Percentiles rank a stretch among this genome's conserved stretches.
These are phyloP conservation scores for Pandemis heparana DNA, from an alignment of 2,888 invertebrate species.

Conservation along the genomic window DNA sequence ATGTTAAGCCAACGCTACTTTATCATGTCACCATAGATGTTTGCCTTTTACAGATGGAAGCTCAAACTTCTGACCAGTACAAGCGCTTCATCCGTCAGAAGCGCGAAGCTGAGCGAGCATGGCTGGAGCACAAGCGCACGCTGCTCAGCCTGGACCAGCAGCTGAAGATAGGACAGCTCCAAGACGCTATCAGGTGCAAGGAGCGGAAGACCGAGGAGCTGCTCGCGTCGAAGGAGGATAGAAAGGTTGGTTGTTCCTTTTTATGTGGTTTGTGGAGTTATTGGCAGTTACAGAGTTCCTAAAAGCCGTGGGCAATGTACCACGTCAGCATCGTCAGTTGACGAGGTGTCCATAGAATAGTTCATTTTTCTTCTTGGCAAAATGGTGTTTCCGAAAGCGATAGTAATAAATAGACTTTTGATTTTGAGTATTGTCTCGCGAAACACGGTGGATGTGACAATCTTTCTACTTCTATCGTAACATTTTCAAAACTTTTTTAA, in stretches of 20 bases:
- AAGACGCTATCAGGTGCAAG: constrained; percentile 66
- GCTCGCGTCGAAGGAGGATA: constrained; percentile 64
- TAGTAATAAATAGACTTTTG: no score
- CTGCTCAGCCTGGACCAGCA: constrained; percentile 61
- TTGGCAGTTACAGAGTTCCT: no score
- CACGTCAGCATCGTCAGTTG: no score
- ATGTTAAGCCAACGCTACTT: no score
- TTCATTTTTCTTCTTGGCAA: no score
- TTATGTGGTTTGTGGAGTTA: no score
- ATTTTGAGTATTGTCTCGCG: no score
- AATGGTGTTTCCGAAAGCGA: no score
- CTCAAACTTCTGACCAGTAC: constrained; percentile 73
- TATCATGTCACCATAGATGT: no score
- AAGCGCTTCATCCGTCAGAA: constrained; percentile 76
- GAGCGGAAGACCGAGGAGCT: constrained; percentile 63
- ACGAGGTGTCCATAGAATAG: no score
- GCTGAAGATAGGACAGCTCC: constrained; percentile 54
- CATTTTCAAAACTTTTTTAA: neutral
- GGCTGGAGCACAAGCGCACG: constrained; percentile 71
- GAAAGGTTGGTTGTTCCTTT: constrained; percentile 56
- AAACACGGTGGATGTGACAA: no score
- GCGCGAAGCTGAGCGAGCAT: constrained; percentile 71
- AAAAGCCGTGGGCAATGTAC: no score
- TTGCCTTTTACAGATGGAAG: constrained; percentile 64
- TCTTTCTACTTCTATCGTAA: neutral